Base-by-base conservation (phyloP, 2,113 vertebrate species). In the Cettia cetti region DNA sequence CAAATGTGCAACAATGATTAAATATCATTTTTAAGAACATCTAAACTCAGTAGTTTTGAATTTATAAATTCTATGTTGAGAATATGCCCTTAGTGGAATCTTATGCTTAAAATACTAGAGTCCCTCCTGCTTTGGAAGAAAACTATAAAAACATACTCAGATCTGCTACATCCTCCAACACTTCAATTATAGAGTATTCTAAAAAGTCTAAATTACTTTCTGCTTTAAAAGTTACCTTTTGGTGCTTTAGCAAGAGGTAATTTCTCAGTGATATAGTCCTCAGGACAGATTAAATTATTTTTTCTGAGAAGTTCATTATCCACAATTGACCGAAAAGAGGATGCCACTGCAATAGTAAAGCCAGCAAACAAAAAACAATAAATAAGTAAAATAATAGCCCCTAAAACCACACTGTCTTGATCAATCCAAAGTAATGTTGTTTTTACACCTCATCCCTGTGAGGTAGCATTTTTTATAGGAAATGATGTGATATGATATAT, bases 251-350 rank as follows among this genome's bases (percentile, higher is more conserved):
- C 96, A 75, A 97, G 57, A 13, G 96, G 96, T 21, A 44, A 59
- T 17, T 89, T 89, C 11, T 97, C 94, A 6, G 84, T 94, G 93
- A 98, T 98, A 90, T 99, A 99, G 96, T 99, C 98, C 22, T 98
- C 95, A 1, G 98, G 99, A 60, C 98, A 98, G 89, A 98, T 99
- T 91, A 99, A 95, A 89, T 98, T 96, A 75, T 98, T 97, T 53
- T 95, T 98, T 95, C 94, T 95, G 6, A 99, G 98, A 66, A 99
- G 95, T 28, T 98, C 89, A 7, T 92, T 97, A 97, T 99, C 98
- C 56, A 99, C 97, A 82, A 98, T 98, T 98, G 98, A 98, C 61
- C 94, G 92, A 89, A 99, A 99, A 53, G 97, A 86, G 6, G 98
- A 98, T 65, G 98, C 95, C 86, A 98, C 99, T 99, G 83, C 33